These are phyloP conservation scores for Eilema caniola DNA, from an alignment of 2,888 invertebrate species.

Conservation along the genomic window DNA sequence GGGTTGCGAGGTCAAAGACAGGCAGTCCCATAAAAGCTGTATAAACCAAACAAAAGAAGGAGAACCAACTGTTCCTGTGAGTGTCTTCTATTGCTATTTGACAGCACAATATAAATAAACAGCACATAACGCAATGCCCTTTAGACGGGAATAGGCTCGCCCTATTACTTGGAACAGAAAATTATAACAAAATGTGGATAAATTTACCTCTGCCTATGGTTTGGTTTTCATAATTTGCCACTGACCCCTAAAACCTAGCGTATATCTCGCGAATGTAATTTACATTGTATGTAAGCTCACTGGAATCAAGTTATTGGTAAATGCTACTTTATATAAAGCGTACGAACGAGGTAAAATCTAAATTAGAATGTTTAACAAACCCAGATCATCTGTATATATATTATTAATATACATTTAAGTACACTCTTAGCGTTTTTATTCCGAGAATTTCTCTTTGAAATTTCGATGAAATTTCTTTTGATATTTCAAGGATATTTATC, in stretches of 20 bases:
- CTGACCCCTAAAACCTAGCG: conserved; percentile 30
- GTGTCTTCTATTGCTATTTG: no score
- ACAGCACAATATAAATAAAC: no score
- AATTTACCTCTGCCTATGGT: background rate
- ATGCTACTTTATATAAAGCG: conserved; percentile 25
- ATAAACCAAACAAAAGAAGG: no score
- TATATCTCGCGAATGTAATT: conserved; percentile 45
- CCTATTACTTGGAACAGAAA: no score
- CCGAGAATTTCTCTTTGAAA: background rate
- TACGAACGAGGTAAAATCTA: conserved; percentile 27
- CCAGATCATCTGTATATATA: conserved; percentile 26
- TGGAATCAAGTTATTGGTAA: conserved; percentile 51
- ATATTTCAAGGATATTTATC: no score
- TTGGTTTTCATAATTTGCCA: background rate
- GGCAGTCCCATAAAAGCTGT: no score
- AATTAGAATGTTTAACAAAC: conserved; percentile 42
- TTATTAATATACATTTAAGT: background rate
- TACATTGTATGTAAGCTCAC: conserved; percentile 40
- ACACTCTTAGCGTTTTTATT: background rate
- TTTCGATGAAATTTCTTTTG: background rate
- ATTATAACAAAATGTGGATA: no score
- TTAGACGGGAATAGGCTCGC: no score
- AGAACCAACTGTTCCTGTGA: no score
- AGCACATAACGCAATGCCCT: no score
- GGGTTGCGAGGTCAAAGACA: no score